These are phyloP conservation scores for Drosophila repleta DNA, from an alignment of 1,140 invertebrate genomes.

Conservation along the genomic window DNA sequence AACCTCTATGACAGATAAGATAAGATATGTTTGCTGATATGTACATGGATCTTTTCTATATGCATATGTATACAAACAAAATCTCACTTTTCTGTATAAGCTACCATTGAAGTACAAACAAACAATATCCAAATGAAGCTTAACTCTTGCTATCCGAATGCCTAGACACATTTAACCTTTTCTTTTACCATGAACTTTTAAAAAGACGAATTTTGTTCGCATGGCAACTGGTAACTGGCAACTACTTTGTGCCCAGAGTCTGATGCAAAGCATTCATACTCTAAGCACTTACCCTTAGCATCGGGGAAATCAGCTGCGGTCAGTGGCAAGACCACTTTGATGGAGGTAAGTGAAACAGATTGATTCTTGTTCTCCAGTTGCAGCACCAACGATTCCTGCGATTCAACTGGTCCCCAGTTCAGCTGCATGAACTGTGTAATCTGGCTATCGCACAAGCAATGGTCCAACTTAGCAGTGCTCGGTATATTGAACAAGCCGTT, in stretches of 20 bases:
- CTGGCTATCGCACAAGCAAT: conserved; percentile 50
- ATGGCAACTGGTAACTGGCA: neutral
- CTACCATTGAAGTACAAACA: too few relatives aligned
- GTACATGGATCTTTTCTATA: too few relatives aligned
- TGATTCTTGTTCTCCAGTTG: conserved; percentile 62
- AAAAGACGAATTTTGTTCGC: too few relatives aligned
- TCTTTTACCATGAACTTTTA: too few relatives aligned
- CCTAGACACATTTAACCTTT: too few relatives aligned
- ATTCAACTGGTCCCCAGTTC: conserved; percentile 60
- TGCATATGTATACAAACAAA: too few relatives aligned
- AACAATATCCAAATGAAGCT: too few relatives aligned
- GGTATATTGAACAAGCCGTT: conserved; percentile 67
- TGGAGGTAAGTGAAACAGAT: conserved; percentile 45
- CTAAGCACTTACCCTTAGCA: conserved; percentile 62
- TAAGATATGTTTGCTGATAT: too few relatives aligned
- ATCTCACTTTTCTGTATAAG: too few relatives aligned
- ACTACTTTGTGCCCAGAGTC: neutral
- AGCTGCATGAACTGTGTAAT: conserved; percentile 63
- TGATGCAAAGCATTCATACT: neutral
- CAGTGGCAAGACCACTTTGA: conserved; percentile 53
- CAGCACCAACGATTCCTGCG: conserved; percentile 53
- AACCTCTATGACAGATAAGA: too few relatives aligned
- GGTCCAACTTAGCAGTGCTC: conserved; percentile 55
- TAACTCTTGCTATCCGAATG: too few relatives aligned
- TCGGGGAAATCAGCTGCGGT: conserved; percentile 60